Percentiles rank a stretch among this genome's conserved stretches.
These are phyloP conservation scores for Xylota sylvarum DNA, from an alignment of 2,888 invertebrate genomes.

Conservation along the genomic window DNA sequence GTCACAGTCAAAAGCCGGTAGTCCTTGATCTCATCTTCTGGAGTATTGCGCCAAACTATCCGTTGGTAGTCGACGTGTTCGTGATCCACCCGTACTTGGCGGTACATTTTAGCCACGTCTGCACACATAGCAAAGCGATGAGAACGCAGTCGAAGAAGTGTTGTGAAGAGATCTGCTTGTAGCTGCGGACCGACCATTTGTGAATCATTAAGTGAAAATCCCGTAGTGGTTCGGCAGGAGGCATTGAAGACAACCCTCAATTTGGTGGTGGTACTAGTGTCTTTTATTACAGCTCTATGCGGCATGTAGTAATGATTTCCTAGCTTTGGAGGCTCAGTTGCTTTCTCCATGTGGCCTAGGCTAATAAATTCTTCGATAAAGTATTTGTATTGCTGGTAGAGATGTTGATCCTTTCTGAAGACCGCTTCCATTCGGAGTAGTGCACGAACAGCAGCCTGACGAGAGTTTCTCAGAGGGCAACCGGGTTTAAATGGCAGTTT, in stretches of 20 bases:
- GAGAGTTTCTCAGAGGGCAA: too few relatives aligned
- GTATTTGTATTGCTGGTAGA: too few relatives aligned
- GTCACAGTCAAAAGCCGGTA: background rate
- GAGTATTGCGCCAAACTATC: background rate
- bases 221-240: slow-evolving; percentile 2
- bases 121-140: background rate
- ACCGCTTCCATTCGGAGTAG: too few relatives aligned
- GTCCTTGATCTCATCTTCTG: background rate
- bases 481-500: too few relatives aligned
- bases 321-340: too few relatives aligned
- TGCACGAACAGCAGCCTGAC: too few relatives aligned
- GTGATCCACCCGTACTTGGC: background rate
- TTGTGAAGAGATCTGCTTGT: background rate
- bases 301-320: too few relatives aligned
- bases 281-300: slow-evolving; percentile 33
- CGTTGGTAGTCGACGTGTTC: background rate
- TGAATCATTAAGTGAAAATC: too few relatives aligned
- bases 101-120: background rate
- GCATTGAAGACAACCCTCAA: slow-evolving; percentile 54
- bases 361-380: too few relatives aligned
- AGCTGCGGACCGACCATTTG: background rate
- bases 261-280: slow-evolving; percentile 48
- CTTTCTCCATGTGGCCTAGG: too few relatives aligned
- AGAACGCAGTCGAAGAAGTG: background rate
- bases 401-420: too few relatives aligned